phyloP scores from a whole-genome alignment of 1,140 invertebrate genomes.

The Pseudoatta argentina region DNA sequence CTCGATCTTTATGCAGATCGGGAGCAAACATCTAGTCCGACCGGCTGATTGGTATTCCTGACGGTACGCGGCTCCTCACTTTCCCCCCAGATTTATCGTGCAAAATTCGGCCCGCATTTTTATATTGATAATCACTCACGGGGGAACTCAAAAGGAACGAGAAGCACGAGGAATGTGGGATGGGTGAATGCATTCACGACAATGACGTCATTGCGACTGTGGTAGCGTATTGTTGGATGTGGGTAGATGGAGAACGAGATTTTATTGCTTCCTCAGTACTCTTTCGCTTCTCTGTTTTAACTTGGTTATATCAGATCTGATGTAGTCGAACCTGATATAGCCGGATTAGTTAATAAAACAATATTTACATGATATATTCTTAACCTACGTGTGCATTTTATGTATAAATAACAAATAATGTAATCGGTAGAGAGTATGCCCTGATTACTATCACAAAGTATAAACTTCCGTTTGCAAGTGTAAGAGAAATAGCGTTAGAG shows the following conservation, averaged over 20 bases:
- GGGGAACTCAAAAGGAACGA: constrained; percentile 50
- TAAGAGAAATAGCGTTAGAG: background rate
- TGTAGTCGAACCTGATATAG: background rate
- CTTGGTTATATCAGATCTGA: background rate
- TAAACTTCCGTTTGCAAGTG: background rate
- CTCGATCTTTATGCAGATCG: constrained; percentile 81
- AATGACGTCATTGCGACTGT: constrained; percentile 74
- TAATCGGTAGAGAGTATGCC: background rate
- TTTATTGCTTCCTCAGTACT: constrained; percentile 64
- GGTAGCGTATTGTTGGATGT: constrained; percentile 69
- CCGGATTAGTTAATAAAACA: constrained; percentile 5
- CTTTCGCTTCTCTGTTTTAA: constrained; percentile 52
- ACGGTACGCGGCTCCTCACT: constrained; percentile 72
- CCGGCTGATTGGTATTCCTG: constrained; percentile 82
- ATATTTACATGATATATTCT: background rate
- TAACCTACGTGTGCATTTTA: background rate
- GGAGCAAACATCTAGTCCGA: constrained; percentile 81
- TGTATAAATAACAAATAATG: constrained; percentile 5
- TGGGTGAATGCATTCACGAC: constrained; percentile 73
- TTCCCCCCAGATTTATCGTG: constrained; percentile 78
- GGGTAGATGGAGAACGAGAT: constrained; percentile 70
- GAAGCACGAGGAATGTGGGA: constrained; percentile 72
- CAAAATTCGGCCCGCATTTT: constrained; percentile 80
- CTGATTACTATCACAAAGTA: constrained; percentile 7
- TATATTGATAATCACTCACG: constrained; percentile 80